phyloP scores from a whole-genome alignment of 2,888 invertebrate species.

The Andricus curvator region DNA sequence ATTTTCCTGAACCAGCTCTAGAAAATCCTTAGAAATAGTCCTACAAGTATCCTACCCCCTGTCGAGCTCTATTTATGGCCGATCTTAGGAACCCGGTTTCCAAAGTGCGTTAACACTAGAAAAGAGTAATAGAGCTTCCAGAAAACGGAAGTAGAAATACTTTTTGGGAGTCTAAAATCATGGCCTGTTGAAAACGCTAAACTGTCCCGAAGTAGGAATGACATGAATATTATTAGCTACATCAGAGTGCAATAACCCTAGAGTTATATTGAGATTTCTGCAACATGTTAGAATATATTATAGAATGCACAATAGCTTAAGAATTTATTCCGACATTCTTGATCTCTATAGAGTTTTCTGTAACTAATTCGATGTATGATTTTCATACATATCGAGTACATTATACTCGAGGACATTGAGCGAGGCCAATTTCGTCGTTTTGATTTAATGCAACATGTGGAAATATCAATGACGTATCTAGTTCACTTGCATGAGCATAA shows the following conservation, averaged over 20 bases:
- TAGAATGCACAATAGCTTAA: not conserved
- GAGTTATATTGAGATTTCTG: not conserved
- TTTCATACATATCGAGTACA: conserved; percentile 24
- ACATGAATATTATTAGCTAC: conserved; percentile 24
- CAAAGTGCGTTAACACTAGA: not conserved
- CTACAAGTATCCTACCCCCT: no score
- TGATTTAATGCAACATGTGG: conserved; percentile 34
- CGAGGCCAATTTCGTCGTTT: conserved; percentile 38
- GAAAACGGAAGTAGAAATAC: conserved; percentile 29
- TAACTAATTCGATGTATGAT: conserved; percentile 5
- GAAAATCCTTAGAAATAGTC: no score
- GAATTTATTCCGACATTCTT: no score
- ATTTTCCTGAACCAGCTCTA: no score
- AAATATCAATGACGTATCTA: conserved; percentile 41
- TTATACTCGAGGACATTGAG: conserved; percentile 32
- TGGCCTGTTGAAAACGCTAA: conserved; percentile 15
- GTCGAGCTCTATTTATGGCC: no score
- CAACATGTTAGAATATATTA: not conserved
- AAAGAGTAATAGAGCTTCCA: not conserved
- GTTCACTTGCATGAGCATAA: conserved; percentile 41
- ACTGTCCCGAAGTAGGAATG: conserved; percentile 24
- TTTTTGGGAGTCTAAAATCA: not conserved
- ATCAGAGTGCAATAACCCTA: conserved; percentile 19
- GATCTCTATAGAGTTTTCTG: not conserved
- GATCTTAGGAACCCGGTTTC: no score